phyloP scores from a whole-genome alignment of 30 jellyfish, hydroid and myxozoan genomes.

The Pseudorhiza aurosa region DNA sequence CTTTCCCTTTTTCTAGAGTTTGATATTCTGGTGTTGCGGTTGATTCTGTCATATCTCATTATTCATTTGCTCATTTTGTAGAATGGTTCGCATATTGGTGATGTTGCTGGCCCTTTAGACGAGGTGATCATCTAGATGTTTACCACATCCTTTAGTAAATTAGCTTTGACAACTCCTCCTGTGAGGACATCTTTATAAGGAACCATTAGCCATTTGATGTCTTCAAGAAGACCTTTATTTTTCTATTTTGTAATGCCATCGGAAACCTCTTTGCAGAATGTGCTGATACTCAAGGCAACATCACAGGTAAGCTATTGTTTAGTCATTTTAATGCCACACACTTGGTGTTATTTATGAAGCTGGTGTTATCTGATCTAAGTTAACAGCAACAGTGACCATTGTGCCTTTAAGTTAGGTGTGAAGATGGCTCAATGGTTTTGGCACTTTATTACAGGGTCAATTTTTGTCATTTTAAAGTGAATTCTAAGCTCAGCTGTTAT shows the following conservation, averaged over 20 bases:
- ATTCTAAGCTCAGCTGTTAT: too few species aligned
- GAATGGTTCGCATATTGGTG: slow-evolving; percentile 75
- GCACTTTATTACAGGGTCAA: too few species aligned
- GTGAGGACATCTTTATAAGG: neutral
- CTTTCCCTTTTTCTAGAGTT: neutral
- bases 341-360: too few species aligned
- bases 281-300: slow-evolving; percentile 80
- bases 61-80: neutral
- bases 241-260: neutral
- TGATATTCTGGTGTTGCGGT: too few species aligned
- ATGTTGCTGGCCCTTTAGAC: slow-evolving; percentile 59
- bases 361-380: too few species aligned
- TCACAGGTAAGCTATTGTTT: slow-evolving; percentile 51
- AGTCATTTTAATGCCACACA: neutral
- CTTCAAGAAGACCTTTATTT: neutral
- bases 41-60: too few species aligned
- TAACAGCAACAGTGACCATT: too few species aligned
- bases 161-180: neutral
- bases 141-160: neutral
- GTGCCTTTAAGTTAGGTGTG: too few species aligned
- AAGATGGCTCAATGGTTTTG: too few species aligned
- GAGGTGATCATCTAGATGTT: slow-evolving; percentile 53
- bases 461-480: too few species aligned
- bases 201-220: neutral
- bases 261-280: slow-evolving; percentile 66